These are phyloP conservation scores for Emys orbicularis DNA, from an alignment of 2,797 vertebrate genomes.

Conservation along the genomic window DNA sequence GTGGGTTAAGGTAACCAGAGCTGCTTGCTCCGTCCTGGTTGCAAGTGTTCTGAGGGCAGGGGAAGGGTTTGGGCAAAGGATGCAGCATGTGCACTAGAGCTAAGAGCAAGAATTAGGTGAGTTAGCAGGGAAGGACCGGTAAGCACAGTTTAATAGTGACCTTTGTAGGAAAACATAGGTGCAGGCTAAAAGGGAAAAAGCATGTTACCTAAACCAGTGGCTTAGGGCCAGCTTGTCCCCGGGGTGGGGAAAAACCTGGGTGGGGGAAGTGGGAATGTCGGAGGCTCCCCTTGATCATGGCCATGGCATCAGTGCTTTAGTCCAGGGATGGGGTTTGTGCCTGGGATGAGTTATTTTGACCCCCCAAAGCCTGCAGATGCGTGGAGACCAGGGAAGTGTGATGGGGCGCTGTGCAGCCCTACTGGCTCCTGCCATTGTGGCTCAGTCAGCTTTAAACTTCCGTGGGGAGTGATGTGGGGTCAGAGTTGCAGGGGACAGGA, in stretches of 20 bases:
- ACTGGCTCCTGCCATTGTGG: background rate
- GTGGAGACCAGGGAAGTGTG: background rate
- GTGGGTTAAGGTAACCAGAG: too few relatives aligned
- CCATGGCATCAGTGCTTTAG: background rate
- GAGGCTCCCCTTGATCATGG: background rate
- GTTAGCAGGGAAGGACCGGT: background rate
- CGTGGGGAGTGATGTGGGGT: background rate
- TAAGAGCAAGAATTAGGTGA: background rate
- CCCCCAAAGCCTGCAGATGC: background rate
- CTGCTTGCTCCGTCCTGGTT: too few relatives aligned
- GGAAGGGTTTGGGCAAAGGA: background rate
- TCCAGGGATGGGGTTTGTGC: background rate
- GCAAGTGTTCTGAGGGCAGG: background rate
- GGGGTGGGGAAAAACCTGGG: background rate
- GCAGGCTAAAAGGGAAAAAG: background rate
- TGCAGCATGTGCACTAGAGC: background rate
- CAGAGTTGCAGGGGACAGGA: too few relatives aligned
- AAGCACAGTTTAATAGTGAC: background rate
- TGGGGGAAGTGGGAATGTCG: background rate
- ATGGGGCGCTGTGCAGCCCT: background rate
- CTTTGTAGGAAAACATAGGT: background rate
- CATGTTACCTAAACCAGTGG: background rate
- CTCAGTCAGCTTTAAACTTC: too few relatives aligned
- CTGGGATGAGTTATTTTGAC: background rate
- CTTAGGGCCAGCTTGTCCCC: background rate